Percentiles rank a stretch among this genome's conserved stretches.
Evolutionary conservation across 2,113 vertebrate species (phyloP).

Genomic region (Orycteropus afer): DNA sequence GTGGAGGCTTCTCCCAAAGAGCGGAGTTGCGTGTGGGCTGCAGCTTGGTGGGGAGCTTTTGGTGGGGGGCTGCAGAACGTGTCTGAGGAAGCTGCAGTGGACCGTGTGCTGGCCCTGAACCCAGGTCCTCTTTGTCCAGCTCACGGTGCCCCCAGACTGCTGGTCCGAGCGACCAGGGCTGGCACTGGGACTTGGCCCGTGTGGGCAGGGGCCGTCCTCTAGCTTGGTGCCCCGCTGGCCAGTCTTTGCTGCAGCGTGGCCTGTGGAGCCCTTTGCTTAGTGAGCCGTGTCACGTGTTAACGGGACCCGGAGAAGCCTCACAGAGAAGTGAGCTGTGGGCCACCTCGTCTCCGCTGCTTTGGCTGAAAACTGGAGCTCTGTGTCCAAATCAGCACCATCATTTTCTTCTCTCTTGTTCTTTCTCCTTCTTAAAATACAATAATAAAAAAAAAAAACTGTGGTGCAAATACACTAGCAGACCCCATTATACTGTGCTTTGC

Average conservation of each 20-base stretch:
- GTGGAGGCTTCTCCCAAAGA: background rate
- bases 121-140: background rate
- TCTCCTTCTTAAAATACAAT: constrained; percentile 18
- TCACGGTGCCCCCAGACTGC: background rate
- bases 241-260: background rate
- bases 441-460: background rate
- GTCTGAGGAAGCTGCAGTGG: background rate
- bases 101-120: background rate
- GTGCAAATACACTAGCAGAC: background rate
- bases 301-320: background rate
- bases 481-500: background rate
- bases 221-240: background rate
- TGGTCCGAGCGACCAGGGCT: background rate
- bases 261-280: background rate
- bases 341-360: background rate
- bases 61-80: background rate
- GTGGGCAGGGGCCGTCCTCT: accelerated
- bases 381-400: no score
- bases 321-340: background rate
- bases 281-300: accelerated
- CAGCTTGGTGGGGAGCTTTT: background rate
- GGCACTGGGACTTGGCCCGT: background rate
- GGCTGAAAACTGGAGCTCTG: background rate
- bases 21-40: background rate
- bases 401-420: background rate